Conservation (phyloP, 2,888 invertebrate species). For the Prenolepis imparis region DNA sequence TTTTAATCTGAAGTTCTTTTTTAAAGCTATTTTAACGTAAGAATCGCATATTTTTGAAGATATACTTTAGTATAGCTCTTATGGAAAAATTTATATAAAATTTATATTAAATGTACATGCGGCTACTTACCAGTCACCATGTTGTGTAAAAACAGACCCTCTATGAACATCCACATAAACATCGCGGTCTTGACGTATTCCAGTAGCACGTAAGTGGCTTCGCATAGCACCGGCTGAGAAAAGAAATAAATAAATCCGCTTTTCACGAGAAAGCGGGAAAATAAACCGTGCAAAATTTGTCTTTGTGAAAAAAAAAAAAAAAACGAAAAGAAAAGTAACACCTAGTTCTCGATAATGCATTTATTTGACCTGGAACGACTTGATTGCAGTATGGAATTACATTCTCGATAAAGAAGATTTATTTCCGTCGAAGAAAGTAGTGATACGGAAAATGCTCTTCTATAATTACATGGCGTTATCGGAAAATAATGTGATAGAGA, state of each 20-base stretch:
- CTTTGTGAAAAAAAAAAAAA: not conserved
- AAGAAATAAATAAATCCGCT: not conserved
- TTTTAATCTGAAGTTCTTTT: not conserved
- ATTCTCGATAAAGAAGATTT: not conserved
- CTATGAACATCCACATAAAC: constrained; percentile 99
- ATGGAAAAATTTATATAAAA: not conserved
- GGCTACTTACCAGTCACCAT: constrained; percentile 90
- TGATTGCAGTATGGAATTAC: not conserved
- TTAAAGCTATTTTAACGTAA: not conserved
- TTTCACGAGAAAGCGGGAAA: not conserved
- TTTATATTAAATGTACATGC: too few relatives aligned
- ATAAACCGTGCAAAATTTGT: not conserved
- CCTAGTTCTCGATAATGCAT: not conserved
- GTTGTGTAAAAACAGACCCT: constrained; percentile 95
- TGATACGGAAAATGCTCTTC: not conserved
- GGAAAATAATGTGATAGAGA: not conserved
- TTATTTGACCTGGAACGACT: not conserved
- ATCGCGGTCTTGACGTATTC: constrained; percentile 96
- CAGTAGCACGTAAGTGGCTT: constrained; percentile 92
- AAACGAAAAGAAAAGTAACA: not conserved
- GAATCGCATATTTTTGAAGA: not conserved
- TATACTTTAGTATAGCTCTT: not conserved
- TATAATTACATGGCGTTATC: not conserved
- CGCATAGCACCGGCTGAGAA: constrained; percentile 92
- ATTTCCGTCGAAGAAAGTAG: not conserved